A percentile compares a stretch with the other conserved stretches of the same genome.
phyloP scores from a whole-genome alignment of 1,140 invertebrate genomes.

The Cydia splendana region DNA sequence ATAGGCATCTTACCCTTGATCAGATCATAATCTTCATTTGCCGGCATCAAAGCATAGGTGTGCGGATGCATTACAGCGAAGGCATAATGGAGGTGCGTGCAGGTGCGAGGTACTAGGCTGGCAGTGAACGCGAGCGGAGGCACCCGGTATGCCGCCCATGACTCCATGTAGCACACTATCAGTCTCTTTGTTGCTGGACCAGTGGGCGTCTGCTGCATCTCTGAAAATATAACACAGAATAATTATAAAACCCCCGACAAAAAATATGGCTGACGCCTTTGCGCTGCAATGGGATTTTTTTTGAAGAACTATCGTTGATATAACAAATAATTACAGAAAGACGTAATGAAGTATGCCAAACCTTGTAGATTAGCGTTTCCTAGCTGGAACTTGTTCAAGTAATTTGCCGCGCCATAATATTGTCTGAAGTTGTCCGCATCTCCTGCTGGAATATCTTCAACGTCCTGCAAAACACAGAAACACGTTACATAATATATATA shows the following conservation, averaged over 20 bases:
- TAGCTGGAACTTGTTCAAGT: slow-evolving; percentile 70
- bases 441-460: slow-evolving; percentile 44
- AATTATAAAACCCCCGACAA: not conserved
- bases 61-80: slow-evolving; percentile 87
- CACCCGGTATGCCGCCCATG: slow-evolving; percentile 83
- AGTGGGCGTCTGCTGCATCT: slow-evolving; percentile 65
- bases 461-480: slow-evolving; percentile 51
- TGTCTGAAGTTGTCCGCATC: slow-evolving; percentile 46
- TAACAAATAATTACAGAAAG: too few relatives aligned
- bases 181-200: slow-evolving; percentile 48
- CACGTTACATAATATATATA: not conserved
- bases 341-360: slow-evolving; percentile 36
- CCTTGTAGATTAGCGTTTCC: slow-evolving; percentile 72
- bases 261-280: not conserved
- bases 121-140: slow-evolving; percentile 84
- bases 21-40: slow-evolving; percentile 81
- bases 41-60: slow-evolving; percentile 80
- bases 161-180: slow-evolving; percentile 86
- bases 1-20: slow-evolving; percentile 74
- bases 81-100: slow-evolving; percentile 91
- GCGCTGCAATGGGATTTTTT: not conserved
- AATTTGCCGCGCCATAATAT: slow-evolving; percentile 70
- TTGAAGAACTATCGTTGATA: too few relatives aligned
- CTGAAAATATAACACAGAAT: slow-evolving; percentile 41
- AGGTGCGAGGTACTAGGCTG: slow-evolving; percentile 86